Evolutionary conservation across 2,888 invertebrate species (phyloP), one percentile per base, ranked within the genome.

Genomic region (Malthinus flaveolus): DNA sequence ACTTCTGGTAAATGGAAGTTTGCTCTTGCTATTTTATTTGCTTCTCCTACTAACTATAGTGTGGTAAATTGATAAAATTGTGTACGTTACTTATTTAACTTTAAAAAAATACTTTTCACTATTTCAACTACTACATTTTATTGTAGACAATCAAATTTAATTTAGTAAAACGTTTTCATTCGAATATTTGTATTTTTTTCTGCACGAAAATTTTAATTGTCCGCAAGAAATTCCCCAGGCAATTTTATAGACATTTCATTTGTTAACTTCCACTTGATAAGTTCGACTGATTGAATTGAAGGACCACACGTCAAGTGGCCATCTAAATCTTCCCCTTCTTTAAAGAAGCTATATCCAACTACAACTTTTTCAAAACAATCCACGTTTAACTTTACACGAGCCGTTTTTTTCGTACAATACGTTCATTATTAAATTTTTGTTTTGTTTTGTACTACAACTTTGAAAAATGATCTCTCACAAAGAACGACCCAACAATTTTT

Each of bases 241-340:
- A 42, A 42, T 42, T 12, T 42, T 10, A 5, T 42, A 13, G 15
- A 42, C 39, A 23, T 15, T 42, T 42, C 15, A 23, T 15, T 42
- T 42, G 39, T 42, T 42, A 42, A 42, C 39, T 42, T 42, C 39
- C 39, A 42, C 39, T 42, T 23, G 39, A 42, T 42, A 15, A 9
- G 39, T 42, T 42, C 39, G 39, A 42, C 15, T 15, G 39, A 42
- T 42, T 12, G 39, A 42, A 42, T 23, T n/a, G 23, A 42, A 23
- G 23, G 39, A 15, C 9, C 39, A 42, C 39, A 42, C 8, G 39
- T 42, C 39, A 23, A 42, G 39, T 42, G 39, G 39, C 12, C 39
- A 42, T 42, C 39, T 42, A 42, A 42, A 42, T 42, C 39, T 12
- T 42, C 11, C 39, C 9, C 13, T 42, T 42, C 39, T 42, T 42